phyloP scores from a whole-genome alignment of 37 sponge, comb jelly and placozoan genomes.

The Beroe ovata region DNA sequence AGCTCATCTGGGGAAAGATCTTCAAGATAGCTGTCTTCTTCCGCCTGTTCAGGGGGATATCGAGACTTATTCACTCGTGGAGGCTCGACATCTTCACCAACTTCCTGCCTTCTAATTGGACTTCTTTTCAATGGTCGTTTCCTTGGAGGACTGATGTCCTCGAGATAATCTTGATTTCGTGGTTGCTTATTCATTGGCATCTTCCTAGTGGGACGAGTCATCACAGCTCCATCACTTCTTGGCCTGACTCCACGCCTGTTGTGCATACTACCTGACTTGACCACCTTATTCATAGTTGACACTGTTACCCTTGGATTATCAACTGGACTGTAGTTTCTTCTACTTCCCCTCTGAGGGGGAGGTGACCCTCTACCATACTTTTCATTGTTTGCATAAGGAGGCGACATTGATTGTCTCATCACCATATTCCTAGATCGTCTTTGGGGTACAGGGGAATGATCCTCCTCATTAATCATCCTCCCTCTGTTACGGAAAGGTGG shows the following conservation, averaged over 20 bases:
- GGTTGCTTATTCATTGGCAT: not conserved
- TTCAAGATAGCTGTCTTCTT: not conserved
- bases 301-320: not conserved
- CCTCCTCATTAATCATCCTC: not conserved
- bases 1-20: not conserved
- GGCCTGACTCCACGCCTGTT: not conserved
- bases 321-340: no score
- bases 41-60: not conserved
- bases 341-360: not conserved
- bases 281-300: not conserved
- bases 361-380: not conserved
- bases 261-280: not conserved
- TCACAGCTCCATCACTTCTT: not conserved
- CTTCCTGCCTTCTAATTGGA: not conserved
- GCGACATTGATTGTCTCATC: not conserved
- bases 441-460: not conserved
- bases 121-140: slow-evolving; percentile 2
- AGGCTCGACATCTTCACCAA: not conserved
- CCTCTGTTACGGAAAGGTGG: not conserved
- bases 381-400: not conserved
- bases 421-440: not conserved
- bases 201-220: not conserved
- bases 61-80: not conserved
- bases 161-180: not conserved
- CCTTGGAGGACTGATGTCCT: slow-evolving; percentile 29